These are phyloP conservation scores for Tachuris rubrigastra DNA, from an alignment of 2,113 vertebrate genomes.

Conservation along the genomic window DNA sequence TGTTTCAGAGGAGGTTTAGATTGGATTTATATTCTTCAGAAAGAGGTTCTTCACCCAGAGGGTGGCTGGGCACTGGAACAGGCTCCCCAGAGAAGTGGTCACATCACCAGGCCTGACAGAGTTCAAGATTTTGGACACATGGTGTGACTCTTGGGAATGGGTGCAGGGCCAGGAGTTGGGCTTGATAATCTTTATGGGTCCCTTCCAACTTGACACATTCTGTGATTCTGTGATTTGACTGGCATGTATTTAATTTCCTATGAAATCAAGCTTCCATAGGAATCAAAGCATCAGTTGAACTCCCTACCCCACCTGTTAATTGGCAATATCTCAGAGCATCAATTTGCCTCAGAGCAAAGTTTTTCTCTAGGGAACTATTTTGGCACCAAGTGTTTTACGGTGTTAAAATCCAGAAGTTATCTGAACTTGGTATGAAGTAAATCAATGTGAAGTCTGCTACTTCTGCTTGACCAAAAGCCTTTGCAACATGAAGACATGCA, in stretches of 20 bases:
- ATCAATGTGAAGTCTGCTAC: fast-evolving
- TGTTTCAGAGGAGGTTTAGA: too few species aligned
- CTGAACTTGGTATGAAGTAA: neutral
- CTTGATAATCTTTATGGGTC: too few species aligned
- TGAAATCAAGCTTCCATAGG: neutral
- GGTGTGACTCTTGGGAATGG: too few species aligned
- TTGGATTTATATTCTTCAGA: too few species aligned
- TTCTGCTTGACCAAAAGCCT: neutral
- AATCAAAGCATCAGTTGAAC: neutral
- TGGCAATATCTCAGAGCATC: neutral
- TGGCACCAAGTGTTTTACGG: neutral
- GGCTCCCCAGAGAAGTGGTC: too few species aligned
- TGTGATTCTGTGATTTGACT: neutral
- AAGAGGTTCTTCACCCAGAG: too few species aligned
- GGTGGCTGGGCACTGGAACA: too few species aligned
- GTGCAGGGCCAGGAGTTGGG: too few species aligned
- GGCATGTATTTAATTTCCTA: neutral
- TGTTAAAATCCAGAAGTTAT: neutral
- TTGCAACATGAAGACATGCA: neutral
- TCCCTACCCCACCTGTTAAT: neutral
- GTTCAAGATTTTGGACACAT: too few species aligned
- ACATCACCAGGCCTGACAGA: too few species aligned
- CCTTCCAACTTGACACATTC: too few species aligned
- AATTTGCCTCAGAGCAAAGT: neutral
- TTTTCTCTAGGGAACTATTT: neutral